phyloP scores from a whole-genome alignment of 2,797 vertebrate species.

The Sphaeramia orbicularis region DNA sequence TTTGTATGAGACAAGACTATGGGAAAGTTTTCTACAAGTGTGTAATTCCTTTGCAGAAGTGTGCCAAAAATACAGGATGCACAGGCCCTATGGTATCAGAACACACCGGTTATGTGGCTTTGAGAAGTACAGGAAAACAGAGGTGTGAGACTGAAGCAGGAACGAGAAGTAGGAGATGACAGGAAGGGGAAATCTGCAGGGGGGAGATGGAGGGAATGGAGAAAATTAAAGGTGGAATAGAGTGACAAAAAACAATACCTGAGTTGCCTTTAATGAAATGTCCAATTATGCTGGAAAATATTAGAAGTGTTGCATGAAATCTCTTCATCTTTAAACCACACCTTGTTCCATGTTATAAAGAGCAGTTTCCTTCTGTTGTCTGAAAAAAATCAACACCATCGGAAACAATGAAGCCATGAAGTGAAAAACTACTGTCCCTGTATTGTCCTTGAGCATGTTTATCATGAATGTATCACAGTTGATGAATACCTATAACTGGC shows the following conservation, averaged over 20 bases:
- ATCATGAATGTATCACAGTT: too few species aligned
- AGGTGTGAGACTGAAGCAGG: conserved; percentile 27
- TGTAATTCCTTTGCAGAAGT: conserved; percentile 18
- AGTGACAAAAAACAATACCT: neutral
- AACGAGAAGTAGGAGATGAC: conserved; percentile 12
- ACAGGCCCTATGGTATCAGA: neutral
- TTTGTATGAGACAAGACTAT: neutral
- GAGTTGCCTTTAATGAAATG: neutral
- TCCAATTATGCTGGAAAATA: conserved; percentile 24
- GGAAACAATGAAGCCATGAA: neutral
- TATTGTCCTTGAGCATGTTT: too few species aligned
- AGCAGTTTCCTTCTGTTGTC: conserved; percentile 1
- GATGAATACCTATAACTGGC: too few species aligned
- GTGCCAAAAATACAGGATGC: conserved; percentile 19
- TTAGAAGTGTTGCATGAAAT: conserved; percentile 14
- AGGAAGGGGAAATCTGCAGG: conserved; percentile 10
- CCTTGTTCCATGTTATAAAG: neutral
- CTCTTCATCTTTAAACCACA: conserved; percentile 10
- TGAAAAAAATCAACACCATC: conserved; percentile 4
- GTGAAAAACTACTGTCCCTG: too few species aligned
- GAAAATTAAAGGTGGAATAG: conserved; percentile 16
- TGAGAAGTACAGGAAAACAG: conserved; percentile 33
- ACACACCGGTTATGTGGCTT: conserved; percentile 21
- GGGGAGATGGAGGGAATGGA: conserved; percentile 5
- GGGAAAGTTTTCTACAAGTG: conserved; percentile 5